A percentile compares a stretch with the other conserved stretches of the same genome.
Conservation (phyloP, 1,140 invertebrate genomes). For the Glomeris maerens region DNA sequence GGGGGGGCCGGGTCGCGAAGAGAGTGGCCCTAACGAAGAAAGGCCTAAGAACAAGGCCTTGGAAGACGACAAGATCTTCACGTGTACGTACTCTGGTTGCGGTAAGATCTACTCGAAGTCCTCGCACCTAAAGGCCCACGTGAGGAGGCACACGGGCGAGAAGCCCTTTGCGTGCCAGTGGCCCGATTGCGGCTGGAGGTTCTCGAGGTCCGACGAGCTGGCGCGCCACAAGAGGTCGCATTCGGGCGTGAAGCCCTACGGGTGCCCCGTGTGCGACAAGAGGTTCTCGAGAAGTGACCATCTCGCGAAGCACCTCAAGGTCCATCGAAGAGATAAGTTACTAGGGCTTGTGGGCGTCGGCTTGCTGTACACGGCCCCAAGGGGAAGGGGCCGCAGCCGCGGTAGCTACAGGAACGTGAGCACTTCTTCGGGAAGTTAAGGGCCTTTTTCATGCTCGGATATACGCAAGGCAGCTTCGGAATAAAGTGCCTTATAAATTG, state of each 20-base stretch:
- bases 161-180: conserved; percentile 85
- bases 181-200: conserved; percentile 83
- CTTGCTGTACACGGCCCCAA: no score
- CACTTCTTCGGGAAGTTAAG: no score
- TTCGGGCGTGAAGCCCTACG: conserved; percentile 72
- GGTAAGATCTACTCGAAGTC: conserved; percentile 73
- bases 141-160: conserved; percentile 83
- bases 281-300: conserved; percentile 80
- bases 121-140: conserved; percentile 84
- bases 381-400: no score
- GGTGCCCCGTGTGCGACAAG: conserved; percentile 66
- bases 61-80: conserved; percentile 40
- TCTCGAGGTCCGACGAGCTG: conserved; percentile 85
- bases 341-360: no score
- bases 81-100: conserved; percentile 44
- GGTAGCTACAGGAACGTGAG: no score
- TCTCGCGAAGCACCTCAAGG: conserved; percentile 72
- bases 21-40: conserved; percentile 20
- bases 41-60: conserved; percentile 9
- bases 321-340: conserved; percentile 46
- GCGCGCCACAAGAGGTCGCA: conserved; percentile 66
- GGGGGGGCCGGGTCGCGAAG: conserved; percentile 15
- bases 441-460: no score
- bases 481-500: no score
- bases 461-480: no score